phyloP scores from a whole-genome alignment of 1,140 invertebrate genomes.

The Drosophila paulistorum region DNA sequence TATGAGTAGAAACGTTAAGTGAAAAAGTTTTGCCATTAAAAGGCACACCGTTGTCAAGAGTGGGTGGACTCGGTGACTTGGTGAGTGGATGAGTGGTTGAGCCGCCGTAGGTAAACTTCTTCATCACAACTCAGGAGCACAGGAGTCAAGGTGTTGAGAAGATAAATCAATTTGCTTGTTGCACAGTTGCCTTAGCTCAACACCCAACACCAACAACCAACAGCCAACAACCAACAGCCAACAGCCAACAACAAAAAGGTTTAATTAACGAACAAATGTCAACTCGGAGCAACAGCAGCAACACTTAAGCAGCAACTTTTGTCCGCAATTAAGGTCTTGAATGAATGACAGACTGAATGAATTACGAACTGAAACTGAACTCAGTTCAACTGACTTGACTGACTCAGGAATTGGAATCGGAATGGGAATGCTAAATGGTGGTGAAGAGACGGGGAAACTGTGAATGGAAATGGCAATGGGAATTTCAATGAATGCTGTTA shows the following conservation, averaged over 20 bases:
- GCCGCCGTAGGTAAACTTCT: slow-evolving; percentile 17
- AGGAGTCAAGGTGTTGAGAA: slow-evolving; percentile 65
- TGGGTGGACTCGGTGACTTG: slow-evolving; percentile 6
- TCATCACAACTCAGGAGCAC: slow-evolving; percentile 11
- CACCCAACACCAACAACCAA: background rate
- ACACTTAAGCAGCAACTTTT: slow-evolving; percentile 72
- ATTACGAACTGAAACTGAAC: slow-evolving; percentile 40
- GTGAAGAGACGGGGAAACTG: background rate
- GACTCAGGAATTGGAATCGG: slow-evolving; percentile 30
- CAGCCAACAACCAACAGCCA: slow-evolving; percentile 42
- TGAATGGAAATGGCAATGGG: background rate
- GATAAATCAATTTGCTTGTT: slow-evolving; percentile 81
- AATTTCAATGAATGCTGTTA: slow-evolving; percentile 19
- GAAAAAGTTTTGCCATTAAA: slow-evolving; percentile 81
- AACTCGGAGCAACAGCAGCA: slow-evolving; percentile 53
- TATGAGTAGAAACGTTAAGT: slow-evolving; percentile 79
- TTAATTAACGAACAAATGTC: slow-evolving; percentile 82
- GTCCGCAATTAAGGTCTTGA: slow-evolving; percentile 74
- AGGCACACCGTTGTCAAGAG: slow-evolving; percentile 30
- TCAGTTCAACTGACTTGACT: slow-evolving; percentile 40
- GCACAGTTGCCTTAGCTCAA: slow-evolving; percentile 62
- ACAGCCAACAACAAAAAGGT: slow-evolving; percentile 68
- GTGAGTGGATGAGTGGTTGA: slow-evolving; percentile 4
- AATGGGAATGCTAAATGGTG: background rate
- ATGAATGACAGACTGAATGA: slow-evolving; percentile 77